Conservation (phyloP, 1,140 invertebrate genomes). For the Drosophila malerkotliana region DNA sequence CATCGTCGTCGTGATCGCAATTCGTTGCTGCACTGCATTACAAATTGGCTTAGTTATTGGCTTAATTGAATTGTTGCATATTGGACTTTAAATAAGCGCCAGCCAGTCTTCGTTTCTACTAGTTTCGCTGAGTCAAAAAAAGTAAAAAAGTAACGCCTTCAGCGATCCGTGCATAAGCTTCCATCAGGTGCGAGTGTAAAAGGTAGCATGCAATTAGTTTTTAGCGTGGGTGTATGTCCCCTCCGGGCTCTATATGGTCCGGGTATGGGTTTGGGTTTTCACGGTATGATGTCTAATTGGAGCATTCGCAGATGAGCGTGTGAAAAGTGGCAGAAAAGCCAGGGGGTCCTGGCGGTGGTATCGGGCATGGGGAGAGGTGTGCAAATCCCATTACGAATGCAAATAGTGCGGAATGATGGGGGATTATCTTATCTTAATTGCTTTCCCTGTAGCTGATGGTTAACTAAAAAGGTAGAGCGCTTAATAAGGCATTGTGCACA, state of each 20-base stretch:
- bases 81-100: conserved; percentile 70
- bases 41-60: conserved; percentile 80
- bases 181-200: conserved; percentile 37
- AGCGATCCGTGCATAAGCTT: conserved; percentile 38
- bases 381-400: conserved; percentile 69
- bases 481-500: conserved; percentile 17
- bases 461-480: conserved; percentile 30
- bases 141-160: conserved; percentile 1
- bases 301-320: conserved; percentile 41
- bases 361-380: conserved; percentile 19
- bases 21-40: conserved; percentile 63
- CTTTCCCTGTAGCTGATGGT: conserved; percentile 18
- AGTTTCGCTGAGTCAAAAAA: conserved; percentile 20
- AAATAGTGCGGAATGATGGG: conserved; percentile 58
- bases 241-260: conserved; percentile 13
- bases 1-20: conserved; percentile 35
- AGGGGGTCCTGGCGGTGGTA: background rate
- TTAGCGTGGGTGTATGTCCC: conserved; percentile 23
- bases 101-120: conserved; percentile 20
- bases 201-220: conserved; percentile 61
- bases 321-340: conserved; percentile 32
- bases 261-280: background rate
- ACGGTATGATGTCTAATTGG: conserved; percentile 58
- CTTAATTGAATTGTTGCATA: conserved; percentile 79
- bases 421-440: conserved; percentile 48